Conservation (phyloP, 2,113 vertebrate genomes). For the Chamaea fasciata region DNA sequence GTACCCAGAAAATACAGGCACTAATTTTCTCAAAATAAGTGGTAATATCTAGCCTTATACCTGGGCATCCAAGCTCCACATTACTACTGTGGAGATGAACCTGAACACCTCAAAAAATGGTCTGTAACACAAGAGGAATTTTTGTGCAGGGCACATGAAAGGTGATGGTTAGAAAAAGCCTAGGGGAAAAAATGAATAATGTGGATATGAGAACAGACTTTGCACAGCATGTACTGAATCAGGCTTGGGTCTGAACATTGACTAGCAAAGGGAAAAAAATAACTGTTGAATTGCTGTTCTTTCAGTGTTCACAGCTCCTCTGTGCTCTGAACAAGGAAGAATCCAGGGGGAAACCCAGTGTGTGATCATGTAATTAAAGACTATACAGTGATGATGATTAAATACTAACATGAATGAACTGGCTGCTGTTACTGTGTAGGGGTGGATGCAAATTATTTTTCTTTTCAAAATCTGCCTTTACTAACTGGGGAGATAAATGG, state of each 20-base stretch:
- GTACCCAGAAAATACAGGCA: neutral
- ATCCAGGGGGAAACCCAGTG: neutral
- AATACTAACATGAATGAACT: neutral
- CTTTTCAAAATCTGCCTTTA: neutral
- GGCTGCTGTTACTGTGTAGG: neutral
- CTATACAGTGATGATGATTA: neutral
- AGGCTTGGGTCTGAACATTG: neutral
- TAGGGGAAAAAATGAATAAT: neutral
- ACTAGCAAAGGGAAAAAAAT: neutral
- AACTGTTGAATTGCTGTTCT: neutral
- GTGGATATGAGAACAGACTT: neutral
- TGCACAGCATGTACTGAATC: neutral
- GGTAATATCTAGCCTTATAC: neutral
- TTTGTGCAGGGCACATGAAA: neutral
- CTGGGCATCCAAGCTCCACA: neutral
- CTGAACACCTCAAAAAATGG: neutral
- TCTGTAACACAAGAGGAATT: neutral
- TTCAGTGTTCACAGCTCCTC: neutral
- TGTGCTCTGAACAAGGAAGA: neutral
- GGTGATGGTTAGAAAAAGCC: neutral
- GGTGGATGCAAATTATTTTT: conserved; percentile 3
- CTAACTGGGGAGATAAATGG: neutral
- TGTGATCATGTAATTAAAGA: conserved; percentile 19
- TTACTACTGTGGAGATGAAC: neutral
- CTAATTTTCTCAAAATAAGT: neutral